These are phyloP conservation scores for Andrena cerasifolii DNA, from an alignment of 1,140 invertebrate species.

Conservation along the genomic window DNA sequence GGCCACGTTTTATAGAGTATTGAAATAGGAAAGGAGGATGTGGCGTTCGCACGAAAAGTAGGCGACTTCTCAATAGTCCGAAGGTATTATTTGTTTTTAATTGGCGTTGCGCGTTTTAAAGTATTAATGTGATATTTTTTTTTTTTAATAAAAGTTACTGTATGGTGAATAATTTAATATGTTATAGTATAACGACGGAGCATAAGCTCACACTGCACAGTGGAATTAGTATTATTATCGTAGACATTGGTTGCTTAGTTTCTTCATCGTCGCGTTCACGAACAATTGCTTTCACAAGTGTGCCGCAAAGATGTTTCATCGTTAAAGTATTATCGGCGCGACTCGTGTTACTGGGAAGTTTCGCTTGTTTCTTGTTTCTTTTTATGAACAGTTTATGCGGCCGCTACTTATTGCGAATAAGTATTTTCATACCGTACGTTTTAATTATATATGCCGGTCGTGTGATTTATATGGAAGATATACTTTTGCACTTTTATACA, in stretches of 20 bases:
- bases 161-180: too few species aligned
- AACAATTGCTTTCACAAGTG: background rate
- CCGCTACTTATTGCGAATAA: slow-evolving; percentile 1
- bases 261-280: background rate
- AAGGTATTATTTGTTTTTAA: background rate
- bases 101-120: background rate
- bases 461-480: background rate
- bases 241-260: background rate
- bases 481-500: slow-evolving; percentile 25
- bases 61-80: too few species aligned
- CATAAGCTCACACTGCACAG: too few species aligned
- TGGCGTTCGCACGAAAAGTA: too few species aligned
- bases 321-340: background rate
- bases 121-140: background rate
- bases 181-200: too few species aligned
- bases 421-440: background rate
- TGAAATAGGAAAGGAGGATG: too few species aligned
- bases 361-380: too few species aligned
- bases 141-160: too few species aligned
- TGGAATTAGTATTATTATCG: background rate
- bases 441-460: background rate
- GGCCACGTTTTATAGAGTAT: too few species aligned
- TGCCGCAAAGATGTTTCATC: too few species aligned
- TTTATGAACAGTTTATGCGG: too few species aligned
- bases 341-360: background rate